These are phyloP conservation scores for Eupeodes latifasciatus DNA, from an alignment of 2,888 invertebrate genomes.

Conservation along the genomic window DNA sequence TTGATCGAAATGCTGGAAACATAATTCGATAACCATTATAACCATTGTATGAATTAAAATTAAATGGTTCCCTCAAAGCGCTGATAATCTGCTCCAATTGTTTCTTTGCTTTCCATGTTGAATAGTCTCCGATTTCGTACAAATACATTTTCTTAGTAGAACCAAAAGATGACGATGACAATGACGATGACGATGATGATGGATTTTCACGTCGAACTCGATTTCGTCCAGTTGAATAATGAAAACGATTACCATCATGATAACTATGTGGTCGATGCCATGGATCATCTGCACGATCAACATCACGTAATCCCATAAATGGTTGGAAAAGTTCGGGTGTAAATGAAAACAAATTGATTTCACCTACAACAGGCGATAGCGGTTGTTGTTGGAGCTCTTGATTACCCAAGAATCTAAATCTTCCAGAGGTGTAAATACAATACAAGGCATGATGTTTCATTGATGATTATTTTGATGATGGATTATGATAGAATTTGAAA, in stretches of 20 bases:
- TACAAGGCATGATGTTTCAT: not conserved
- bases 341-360: slow-evolving; percentile 61
- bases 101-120: slow-evolving; percentile 33
- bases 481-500: slow-evolving; percentile 1
- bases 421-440: not conserved
- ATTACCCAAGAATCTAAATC: slow-evolving; percentile 21
- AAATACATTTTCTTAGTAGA: slow-evolving; percentile 58
- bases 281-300: slow-evolving; percentile 80
- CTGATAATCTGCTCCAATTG: slow-evolving; percentile 30
- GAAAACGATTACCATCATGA: slow-evolving; percentile 40
- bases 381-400: not conserved
- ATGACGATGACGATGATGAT: not conserved
- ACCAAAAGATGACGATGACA: slow-evolving; percentile 24
- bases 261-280: slow-evolving; percentile 78
- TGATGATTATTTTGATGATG: not conserved
- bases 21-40: slow-evolving; percentile 19
- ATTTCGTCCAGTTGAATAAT: slow-evolving; percentile 57
- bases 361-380: slow-evolving; percentile 39
- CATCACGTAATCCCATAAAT: slow-evolving; percentile 80
- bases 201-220: slow-evolving; percentile 56
- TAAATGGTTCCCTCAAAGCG: slow-evolving; percentile 30
- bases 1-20: slow-evolving; percentile 32
- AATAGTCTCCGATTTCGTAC: slow-evolving; percentile 56
- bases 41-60: not conserved
- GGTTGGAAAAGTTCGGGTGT: slow-evolving; percentile 78